A percentile compares a stretch with the other conserved stretches of the same genome.
phyloP scores from a whole-genome alignment of 2,888 invertebrate genomes.

The Eurytoma californica region DNA sequence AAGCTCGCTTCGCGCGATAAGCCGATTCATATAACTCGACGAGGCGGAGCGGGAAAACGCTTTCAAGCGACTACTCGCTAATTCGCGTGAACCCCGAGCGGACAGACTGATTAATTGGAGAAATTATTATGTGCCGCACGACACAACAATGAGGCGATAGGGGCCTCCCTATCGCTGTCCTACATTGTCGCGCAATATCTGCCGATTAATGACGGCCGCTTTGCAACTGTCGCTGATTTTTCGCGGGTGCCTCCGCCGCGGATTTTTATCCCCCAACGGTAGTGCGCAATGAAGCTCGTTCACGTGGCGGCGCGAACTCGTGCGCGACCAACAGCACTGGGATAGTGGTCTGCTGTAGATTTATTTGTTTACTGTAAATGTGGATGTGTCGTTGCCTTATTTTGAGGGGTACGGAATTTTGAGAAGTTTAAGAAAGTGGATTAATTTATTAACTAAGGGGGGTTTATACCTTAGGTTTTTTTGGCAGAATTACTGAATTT shows the following conservation, averaged over 20 bases:
- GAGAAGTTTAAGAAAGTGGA: neutral
- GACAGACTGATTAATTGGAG: slow-evolving; percentile 15
- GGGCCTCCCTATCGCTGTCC: slow-evolving; percentile 7
- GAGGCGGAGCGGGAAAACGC: neutral
- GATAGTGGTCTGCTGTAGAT: no score
- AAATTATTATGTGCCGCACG: slow-evolving; percentile 6
- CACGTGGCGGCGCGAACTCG: no score
- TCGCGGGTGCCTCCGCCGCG: neutral
- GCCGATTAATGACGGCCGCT: slow-evolving; percentile 25
- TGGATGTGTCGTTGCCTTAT: neutral
- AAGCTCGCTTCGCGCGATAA: neutral
- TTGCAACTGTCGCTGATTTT: slow-evolving; percentile 19
- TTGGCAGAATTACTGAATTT: no score
- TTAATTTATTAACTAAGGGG: no score
- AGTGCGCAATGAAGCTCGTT: neutral
- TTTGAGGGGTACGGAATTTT: neutral
- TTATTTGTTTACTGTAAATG: neutral
- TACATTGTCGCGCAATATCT: slow-evolving; percentile 10
- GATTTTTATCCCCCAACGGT: neutral
- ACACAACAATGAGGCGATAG: neutral
- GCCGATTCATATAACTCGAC: neutral
- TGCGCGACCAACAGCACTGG: no score
- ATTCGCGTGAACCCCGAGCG: neutral
- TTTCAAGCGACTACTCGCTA: neutral
- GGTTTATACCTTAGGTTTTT: no score